Evolutionary conservation across 2,888 invertebrate genomes (phyloP), one percentile per base, ranked within the genome.

Genomic region (Aspidiotus rigidus): DNA sequence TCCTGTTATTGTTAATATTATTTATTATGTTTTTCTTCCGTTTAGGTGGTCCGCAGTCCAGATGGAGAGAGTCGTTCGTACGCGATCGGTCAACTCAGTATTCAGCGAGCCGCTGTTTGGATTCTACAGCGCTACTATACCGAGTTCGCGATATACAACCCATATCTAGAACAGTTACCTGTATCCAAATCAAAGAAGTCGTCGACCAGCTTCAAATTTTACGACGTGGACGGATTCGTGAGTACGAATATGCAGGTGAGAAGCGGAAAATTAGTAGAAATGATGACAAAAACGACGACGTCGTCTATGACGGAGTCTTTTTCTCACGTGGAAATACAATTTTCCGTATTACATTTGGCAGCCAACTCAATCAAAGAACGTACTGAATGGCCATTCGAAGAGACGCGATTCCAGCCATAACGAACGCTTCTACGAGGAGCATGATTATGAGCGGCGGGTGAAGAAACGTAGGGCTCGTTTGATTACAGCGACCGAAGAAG

Each of bases 381-480:
- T 86, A 75, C 75, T 87, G 73, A 85, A 87, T 17, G 89, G 90
- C 2, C 88, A 89, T 74, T 88, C 91, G 0, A 83, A 94, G 15
- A 84, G 94, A 41, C 85, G 95, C 74, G 90, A 92, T 74, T 91
- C 94, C 0, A 90, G 93, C 73, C 97, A 97, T 81, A 97, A 97
- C 80, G 98, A 98, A 80, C 83, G 94, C 49, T 96, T 98, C 80
- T 96, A 98, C 79, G 97, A 98, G 78, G 98, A 99, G 79, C 91
- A 95, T 76, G 98, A 99, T 79, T 93, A 95, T 75, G 95, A 95
- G 77, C 81, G 95, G 7, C 83, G 96, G 70, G 94, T 97, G 70
- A 85, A 91, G 76, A 97, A 97, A 79, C 82, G 97, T 0, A 83
- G 88, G 71, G 95, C 97, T 6, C 82, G 98, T 17, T 82, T 99